Base-by-base conservation (phyloP, 2,113 vertebrate species). In the Siniperca knerii region DNA sequence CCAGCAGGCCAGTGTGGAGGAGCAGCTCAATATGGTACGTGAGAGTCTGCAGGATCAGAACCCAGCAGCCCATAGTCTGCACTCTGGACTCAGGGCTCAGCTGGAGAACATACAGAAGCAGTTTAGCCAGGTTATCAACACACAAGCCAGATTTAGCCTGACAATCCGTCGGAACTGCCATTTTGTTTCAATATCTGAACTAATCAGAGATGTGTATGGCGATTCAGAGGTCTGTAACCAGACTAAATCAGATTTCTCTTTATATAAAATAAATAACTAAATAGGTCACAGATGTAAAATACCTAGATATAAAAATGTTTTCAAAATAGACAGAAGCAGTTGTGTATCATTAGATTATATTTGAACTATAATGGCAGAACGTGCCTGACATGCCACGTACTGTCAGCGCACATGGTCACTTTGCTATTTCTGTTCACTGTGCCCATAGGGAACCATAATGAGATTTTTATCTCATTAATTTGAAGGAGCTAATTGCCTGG, bases 401-500 rank as follows among this genome's bases (percentile, higher is more conserved):
- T 64, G 73, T 65, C 62, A 58, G 21, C 15, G 16, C 77, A 57
- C 75, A 57, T 81, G 82, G 68, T 86, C 83, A 81, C 77, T 55
- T 84, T 85, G 54, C 89, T 94, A 92, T 93, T 92, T 91, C 79
- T 76, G 81, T 87, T 74, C 82, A 25, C 66, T 62, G 9, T 66
- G 37, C 68, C 91, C 23, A 46, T 6, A 35, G 85, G 83, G 86
- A 90, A 57, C 29, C 20, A n/a, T 82, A 76, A 86, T 74, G 75
- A 87, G 44, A 85, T 87, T 94, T 91, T 66, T 64, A 80, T 89
- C 75, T 75, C 79, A 83, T 88, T 87, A 74, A 83, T 67, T 55
- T 83, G 58, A 89, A 80, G 42, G 66, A 76, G 48, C 69, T 92
- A 90, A 93, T 93, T 92, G 35, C 74, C 80, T 89, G 66, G 11